Base-by-base conservation (phyloP, 2,888 invertebrate genomes). In the Conomelus anceps region DNA sequence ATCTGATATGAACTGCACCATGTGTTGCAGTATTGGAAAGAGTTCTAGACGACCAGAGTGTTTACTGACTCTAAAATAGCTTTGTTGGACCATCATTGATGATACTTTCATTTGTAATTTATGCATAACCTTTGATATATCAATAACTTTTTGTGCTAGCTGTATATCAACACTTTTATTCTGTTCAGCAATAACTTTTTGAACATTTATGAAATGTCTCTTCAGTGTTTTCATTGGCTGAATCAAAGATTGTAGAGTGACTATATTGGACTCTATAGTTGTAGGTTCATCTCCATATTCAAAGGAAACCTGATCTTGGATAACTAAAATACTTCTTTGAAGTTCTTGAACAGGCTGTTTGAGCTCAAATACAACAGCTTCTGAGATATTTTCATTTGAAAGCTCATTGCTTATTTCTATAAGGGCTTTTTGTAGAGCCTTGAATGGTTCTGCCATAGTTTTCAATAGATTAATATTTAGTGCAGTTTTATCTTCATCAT, bases 271-370 rank as follows among this genome's bases (percentile, higher is more conserved):
- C 89, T 91, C 91, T 85, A 91, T 91, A 3, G 91, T 90, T 4
- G 91, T 90, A 0, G 91, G 91, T 63, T 92, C 91, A 88, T 91
- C 91, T 7, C 91, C 91, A 88, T 91, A 91, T 87, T 91, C 91
- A 86, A 92, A 91, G 1, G 91, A 91, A 20, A 90, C 91, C 88
- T 91, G 91, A 89, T 92, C 92, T 89, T 92, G 92, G 87, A 92
- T 91, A 0, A 91, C 89, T 26, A 92, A 90, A 89, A 92, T 91
- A 84, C 91, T 91, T 22, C 91, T 88, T 89, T 92, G 92, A 17
- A 92, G 88, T 26, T 92, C 92, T 90, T 91, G 90, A 0, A 92
- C 90, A 13, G 92, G 91, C 63, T 91, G 90, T 63, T 91, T 91
- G 22, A 92, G 88, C 34, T 91, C 91, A 29, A 89, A 89, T 29